These are phyloP conservation scores for Malurus melanocephalus DNA, from an alignment of 2,113 vertebrate genomes.

Conservation along the genomic window DNA sequence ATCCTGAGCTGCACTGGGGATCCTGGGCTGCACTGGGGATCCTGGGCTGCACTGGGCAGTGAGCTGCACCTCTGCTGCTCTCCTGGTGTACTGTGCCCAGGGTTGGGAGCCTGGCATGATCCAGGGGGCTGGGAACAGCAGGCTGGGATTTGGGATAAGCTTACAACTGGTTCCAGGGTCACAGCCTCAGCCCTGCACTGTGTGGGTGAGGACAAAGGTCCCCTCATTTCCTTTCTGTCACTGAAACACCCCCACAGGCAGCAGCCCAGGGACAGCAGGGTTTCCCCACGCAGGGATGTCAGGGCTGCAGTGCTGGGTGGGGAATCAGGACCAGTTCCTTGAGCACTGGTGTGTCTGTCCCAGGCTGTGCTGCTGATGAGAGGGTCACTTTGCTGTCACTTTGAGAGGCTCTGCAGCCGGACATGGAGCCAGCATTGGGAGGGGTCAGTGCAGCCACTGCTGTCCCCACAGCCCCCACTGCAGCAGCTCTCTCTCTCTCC, in stretches of 20 bases:
- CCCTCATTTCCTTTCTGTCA: not conserved
- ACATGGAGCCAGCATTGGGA: not conserved
- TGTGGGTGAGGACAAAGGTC: fast-evolving
- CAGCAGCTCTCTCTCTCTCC: not conserved
- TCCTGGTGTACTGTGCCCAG: fast-evolving
- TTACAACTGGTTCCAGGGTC: not conserved
- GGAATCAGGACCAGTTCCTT: not conserved
- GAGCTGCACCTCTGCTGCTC: not conserved
- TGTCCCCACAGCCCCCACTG: fast-evolving
- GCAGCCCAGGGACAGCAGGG: not conserved
- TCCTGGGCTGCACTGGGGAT: not conserved
- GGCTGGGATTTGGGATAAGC: not conserved
- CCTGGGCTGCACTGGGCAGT: fast-evolving
- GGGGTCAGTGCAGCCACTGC: not conserved
- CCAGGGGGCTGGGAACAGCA: not conserved
- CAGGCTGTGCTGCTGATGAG: fast-evolving
- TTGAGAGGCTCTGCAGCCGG: not conserved
- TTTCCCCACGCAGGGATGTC: not conserved
- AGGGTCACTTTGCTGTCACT: not conserved
- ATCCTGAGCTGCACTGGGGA: not conserved
- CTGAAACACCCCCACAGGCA: not conserved
- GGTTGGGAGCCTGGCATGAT: not conserved
- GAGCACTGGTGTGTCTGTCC: not conserved
- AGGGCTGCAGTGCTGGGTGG: not conserved
- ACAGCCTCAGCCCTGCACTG: fast-evolving